Conservation (phyloP, 2,797 vertebrate species). For the Oreortyx pictus region DNA sequence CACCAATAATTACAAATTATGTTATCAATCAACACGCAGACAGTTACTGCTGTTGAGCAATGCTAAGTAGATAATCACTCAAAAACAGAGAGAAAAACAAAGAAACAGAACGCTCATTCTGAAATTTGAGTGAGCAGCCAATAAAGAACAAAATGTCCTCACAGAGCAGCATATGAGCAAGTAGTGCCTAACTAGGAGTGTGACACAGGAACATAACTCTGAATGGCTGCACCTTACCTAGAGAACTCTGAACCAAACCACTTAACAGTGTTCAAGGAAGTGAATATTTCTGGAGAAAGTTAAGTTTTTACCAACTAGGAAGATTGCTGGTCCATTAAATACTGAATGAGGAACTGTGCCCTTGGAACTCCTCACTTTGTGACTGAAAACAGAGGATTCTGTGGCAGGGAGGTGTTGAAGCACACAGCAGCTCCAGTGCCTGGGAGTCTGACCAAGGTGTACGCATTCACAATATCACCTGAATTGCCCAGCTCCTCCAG, state of each 20-base stretch:
- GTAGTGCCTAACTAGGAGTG: not conserved
- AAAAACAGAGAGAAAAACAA: not conserved
- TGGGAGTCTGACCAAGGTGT: not conserved
- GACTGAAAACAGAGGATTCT: fast-evolving
- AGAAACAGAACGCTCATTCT: not conserved
- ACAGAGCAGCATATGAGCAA: fast-evolving
- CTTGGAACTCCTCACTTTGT: fast-evolving
- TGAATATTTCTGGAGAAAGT: not conserved
- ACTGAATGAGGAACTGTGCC: not conserved
- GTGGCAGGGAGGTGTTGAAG: not conserved
- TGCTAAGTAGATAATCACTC: not conserved
- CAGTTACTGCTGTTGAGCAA: not conserved
- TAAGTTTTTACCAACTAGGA: not conserved
- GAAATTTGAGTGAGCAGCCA: not conserved
- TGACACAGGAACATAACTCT: not conserved
- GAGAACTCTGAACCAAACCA: not conserved
- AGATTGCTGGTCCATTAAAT: not conserved
- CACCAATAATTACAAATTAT: not conserved
- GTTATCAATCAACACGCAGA: not conserved
- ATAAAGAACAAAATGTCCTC: not conserved
- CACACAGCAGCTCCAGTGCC: not conserved
- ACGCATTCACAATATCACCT: not conserved
- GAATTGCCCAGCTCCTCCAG: not conserved
- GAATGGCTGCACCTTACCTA: not conserved
- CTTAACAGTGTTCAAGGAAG: not conserved